phyloP scores from a whole-genome alignment of 35 echinoderm and acorn worm species.

The Lytechinus variegatus region DNA sequence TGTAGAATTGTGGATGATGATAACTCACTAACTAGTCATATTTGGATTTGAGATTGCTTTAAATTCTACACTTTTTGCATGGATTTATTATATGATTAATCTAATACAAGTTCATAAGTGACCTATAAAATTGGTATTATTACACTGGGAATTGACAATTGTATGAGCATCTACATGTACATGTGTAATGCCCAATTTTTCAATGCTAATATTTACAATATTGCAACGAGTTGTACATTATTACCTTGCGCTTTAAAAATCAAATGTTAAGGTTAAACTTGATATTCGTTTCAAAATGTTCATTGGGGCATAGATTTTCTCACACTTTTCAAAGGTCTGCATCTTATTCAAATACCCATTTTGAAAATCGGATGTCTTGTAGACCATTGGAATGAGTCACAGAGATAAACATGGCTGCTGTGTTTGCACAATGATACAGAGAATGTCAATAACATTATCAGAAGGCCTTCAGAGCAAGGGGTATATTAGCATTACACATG shows the following conservation, averaged over 20 bases:
- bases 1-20: not conserved
- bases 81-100: not conserved
- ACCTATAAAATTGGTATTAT: not conserved
- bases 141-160: not conserved
- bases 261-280: not conserved
- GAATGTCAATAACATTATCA: slow-evolving; percentile 3
- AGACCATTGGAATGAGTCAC: not conserved
- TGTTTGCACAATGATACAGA: slow-evolving; percentile 1
- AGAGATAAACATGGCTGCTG: not conserved
- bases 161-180: not conserved
- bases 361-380: not conserved
- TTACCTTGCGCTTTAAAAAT: too few relatives aligned
- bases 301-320: not conserved
- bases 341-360: not conserved
- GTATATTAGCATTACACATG: not conserved
- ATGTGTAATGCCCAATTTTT: not conserved
- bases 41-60: not conserved
- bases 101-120: not conserved
- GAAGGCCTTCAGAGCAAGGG: not conserved
- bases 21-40: not conserved
- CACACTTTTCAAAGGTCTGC: not conserved
- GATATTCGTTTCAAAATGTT: not conserved
- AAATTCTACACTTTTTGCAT: not conserved
- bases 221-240: not conserved
- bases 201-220: not conserved